These are phyloP conservation scores for Sympetrum striolatum DNA, from an alignment of 2,888 invertebrate species.

Conservation along the genomic window DNA sequence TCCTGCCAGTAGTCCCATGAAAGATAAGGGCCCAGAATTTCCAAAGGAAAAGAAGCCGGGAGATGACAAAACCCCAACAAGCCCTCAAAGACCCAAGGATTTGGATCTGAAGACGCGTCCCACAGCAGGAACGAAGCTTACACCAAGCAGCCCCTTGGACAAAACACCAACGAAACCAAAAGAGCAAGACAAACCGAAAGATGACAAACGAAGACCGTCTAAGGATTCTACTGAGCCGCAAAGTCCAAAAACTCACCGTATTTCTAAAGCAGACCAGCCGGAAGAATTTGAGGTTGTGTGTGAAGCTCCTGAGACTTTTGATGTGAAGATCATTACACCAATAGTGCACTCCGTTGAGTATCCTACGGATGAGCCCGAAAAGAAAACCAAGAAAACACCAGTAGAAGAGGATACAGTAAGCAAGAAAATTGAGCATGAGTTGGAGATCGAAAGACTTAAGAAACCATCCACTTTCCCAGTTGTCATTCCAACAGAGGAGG, in stretches of 20 bases:
- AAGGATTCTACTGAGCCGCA: not conserved
- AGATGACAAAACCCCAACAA: not conserved
- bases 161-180: not conserved
- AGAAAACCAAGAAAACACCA: not conserved
- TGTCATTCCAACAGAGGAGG: not conserved
- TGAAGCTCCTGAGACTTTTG: not conserved
- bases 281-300: slow-evolving; percentile 18
- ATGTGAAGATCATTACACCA: not conserved
- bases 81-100: slow-evolving; percentile 17
- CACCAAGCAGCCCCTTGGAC: not conserved
- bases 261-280: not conserved
- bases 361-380: not conserved
- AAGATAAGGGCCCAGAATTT: not conserved
- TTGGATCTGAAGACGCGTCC: slow-evolving; percentile 12
- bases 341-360: not conserved
- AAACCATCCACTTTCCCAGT: not conserved
- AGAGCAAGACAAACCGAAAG: not conserved
- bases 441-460: not conserved
- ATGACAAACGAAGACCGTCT: not conserved
- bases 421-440: not conserved
- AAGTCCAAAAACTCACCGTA: not conserved
- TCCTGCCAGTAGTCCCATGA: not conserved
- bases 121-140: not conserved
- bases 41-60: not conserved
- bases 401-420: not conserved